These are phyloP conservation scores for Corvus hawaiiensis DNA, from an alignment of 2,113 vertebrate genomes.

Conservation along the genomic window DNA sequence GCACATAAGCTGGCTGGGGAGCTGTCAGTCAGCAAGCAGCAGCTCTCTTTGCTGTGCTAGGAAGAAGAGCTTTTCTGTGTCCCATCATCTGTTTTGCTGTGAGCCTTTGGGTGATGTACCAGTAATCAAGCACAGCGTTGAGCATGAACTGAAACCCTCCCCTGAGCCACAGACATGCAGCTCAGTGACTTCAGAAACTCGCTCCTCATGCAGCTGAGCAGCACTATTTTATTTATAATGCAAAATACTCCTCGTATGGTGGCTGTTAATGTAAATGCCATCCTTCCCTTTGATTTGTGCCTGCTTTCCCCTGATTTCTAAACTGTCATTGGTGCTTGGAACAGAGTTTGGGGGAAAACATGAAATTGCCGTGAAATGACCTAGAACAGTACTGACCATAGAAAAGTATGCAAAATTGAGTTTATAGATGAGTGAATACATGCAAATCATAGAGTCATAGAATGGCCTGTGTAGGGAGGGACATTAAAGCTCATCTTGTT, in stretches of 20 bases:
- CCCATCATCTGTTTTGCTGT: background rate
- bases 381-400: background rate
- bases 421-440: background rate
- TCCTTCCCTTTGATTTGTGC: background rate
- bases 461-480: background rate
- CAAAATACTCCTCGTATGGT: background rate
- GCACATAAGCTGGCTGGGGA: constrained; percentile 41
- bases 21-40: constrained; percentile 25
- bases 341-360: background rate
- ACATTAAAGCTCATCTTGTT: background rate
- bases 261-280: background rate
- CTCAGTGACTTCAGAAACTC: background rate
- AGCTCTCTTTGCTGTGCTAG: background rate
- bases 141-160: background rate
- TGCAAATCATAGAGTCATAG: background rate
- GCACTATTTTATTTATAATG: background rate
- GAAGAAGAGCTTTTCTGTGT: background rate
- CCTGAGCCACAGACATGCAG: background rate
- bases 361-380: background rate
- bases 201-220: background rate
- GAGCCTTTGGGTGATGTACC: background rate
- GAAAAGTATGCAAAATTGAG: background rate
- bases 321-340: background rate
- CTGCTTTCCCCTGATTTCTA: background rate
- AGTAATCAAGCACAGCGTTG: background rate